Conservation (phyloP, 2,888 invertebrate species). For the Macrosoma leucophasiata region DNA sequence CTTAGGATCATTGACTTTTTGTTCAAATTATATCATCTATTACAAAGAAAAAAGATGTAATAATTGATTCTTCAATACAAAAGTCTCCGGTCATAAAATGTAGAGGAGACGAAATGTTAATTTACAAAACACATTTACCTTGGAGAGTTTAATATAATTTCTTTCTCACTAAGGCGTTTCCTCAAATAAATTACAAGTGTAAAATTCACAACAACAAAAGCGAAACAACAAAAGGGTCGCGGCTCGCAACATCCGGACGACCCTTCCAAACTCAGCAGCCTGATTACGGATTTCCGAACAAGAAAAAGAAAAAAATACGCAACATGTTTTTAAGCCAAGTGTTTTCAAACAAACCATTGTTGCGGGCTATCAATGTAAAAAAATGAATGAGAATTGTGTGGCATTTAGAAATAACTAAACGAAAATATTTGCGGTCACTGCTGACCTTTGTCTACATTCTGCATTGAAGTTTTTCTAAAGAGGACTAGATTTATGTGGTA, state of each 20-base stretch:
- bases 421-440: constrained; percentile 15
- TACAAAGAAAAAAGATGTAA: too few relatives aligned
- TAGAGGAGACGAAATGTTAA: constrained; percentile 59
- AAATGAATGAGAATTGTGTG: constrained; percentile 27
- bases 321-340: constrained; percentile 34
- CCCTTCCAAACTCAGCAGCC: constrained; percentile 74
- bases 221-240: constrained; percentile 73
- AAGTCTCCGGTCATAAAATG: constrained; percentile 43
- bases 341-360: constrained; percentile 45
- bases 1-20: too few relatives aligned
- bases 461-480: constrained; percentile 46
- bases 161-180: constrained; percentile 72
- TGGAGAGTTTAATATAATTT: constrained; percentile 70
- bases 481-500: constrained; percentile 56
- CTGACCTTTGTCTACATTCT: constrained; percentile 36
- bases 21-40: too few relatives aligned
- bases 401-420: constrained; percentile 14
- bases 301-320: constrained; percentile 62
- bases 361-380: constrained; percentile 34
- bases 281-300: constrained; percentile 74
- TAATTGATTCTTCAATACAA: too few relatives aligned
- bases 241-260: constrained; percentile 72
- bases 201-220: constrained; percentile 76
- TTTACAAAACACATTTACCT: constrained; percentile 73
- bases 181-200: constrained; percentile 76